These are phyloP conservation scores for Acromyrmex echinatior DNA, from an alignment of 1,140 invertebrate genomes.

Conservation along the genomic window DNA sequence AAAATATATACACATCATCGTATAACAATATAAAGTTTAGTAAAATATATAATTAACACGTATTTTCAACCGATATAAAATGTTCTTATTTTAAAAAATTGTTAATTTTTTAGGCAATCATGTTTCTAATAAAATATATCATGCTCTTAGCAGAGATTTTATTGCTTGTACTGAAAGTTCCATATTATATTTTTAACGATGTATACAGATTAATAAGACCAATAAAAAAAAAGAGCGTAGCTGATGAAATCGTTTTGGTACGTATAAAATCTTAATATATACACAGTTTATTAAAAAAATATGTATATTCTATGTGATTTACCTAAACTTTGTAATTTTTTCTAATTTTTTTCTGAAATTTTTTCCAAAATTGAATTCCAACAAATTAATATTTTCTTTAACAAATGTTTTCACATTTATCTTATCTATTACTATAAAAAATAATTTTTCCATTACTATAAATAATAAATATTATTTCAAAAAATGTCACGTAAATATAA, in stretches of 20 bases:
- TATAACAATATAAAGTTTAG: background rate
- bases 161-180: constrained; percentile 84
- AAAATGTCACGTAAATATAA: no score
- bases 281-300: no score
- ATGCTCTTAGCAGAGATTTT: constrained; percentile 85
- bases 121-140: constrained; percentile 45
- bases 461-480: no score
- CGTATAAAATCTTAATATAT: background rate
- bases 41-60: background rate
- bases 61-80: background rate
- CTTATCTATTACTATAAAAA: no score
- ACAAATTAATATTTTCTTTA: no score
- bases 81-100: background rate
- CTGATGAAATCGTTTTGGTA: background rate
- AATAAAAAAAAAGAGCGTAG: constrained; percentile 83
- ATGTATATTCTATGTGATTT: no score
- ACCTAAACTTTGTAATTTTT: no score
- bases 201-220: constrained; percentile 86
- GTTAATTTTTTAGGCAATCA: constrained; percentile 51
- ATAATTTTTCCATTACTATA: no score
- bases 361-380: no score
- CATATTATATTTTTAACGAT: constrained; percentile 84
- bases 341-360: no score
- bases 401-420: no score
- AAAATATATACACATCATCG: no score